A percentile compares a stretch with the other conserved stretches of the same genome.
Evolutionary conservation across 1,140 invertebrate genomes (phyloP).

Genomic region (Lepidurus packardi): DNA sequence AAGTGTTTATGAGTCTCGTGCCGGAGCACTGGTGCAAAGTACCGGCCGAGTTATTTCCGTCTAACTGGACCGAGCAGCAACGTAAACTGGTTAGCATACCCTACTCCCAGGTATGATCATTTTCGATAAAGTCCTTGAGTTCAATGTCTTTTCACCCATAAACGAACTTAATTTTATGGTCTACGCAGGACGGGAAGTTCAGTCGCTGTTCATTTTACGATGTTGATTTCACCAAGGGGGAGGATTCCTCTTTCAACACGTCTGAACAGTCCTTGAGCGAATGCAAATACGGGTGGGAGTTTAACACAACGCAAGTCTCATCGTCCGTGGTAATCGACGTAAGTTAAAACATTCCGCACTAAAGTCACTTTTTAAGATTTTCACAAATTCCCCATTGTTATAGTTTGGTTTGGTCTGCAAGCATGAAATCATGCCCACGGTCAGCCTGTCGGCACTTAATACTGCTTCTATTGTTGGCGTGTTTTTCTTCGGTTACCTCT

Average conservation of each 20-base stretch:
- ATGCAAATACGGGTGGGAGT: constrained; percentile 74
- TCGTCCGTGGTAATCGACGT: constrained; percentile 79
- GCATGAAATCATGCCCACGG: constrained; percentile 16
- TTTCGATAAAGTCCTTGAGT: neutral
- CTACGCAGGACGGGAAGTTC: neutral
- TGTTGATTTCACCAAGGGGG: neutral
- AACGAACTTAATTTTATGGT: neutral
- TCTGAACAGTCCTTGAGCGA: constrained; percentile 50
- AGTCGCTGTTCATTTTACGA: neutral
- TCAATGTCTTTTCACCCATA: neutral
- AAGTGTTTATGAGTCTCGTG: constrained; percentile 47
- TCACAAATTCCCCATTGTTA: too few species aligned
- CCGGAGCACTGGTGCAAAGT: constrained; percentile 49
- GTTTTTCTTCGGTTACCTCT: constrained; percentile 29
- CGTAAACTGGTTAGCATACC: constrained; percentile 30
- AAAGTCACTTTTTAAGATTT: too few species aligned
- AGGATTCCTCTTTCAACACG: neutral
- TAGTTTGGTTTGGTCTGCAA: constrained; percentile 31
- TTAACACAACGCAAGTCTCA: constrained; percentile 58
- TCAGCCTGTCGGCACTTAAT: constrained; percentile 28
- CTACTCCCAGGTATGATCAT: neutral
- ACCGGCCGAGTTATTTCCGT: constrained; percentile 6
- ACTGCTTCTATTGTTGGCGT: constrained; percentile 23
- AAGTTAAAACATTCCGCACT: constrained; percentile 43
- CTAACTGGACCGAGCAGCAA: constrained; percentile 26